These are phyloP conservation scores for Tupaia chinensis DNA, from an alignment of 2,113 vertebrate species.

Conservation along the genomic window DNA sequence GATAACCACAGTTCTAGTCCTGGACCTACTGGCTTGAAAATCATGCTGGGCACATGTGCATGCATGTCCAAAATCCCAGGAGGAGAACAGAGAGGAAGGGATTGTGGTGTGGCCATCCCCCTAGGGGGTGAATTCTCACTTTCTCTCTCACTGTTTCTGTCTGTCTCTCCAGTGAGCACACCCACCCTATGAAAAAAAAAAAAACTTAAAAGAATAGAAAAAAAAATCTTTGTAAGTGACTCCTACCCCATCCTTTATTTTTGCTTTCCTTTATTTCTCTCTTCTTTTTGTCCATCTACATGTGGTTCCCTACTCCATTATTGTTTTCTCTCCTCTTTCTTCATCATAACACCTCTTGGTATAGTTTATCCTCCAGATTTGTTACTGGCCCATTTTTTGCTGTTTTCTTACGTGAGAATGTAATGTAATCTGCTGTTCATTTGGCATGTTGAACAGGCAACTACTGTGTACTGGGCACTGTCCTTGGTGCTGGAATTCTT, in stretches of 20 bases:
- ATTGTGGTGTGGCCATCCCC: too few species aligned
- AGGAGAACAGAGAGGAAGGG: too few species aligned
- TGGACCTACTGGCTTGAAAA: too few species aligned
- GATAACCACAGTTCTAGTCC: too few species aligned
- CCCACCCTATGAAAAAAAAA: too few species aligned
- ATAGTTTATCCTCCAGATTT: neutral
- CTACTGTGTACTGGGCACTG: neutral
- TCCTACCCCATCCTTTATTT: neutral
- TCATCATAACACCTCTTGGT: neutral
- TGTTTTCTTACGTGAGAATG: neutral
- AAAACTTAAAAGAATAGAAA: neutral
- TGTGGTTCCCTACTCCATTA: neutral
- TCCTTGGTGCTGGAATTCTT: conserved; percentile 51
- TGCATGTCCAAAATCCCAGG: too few species aligned
- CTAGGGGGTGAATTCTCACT: too few species aligned
- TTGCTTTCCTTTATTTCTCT: conserved; percentile 13
- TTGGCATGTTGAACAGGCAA: neutral
- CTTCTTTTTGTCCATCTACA: neutral
- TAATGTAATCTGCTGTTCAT: neutral
- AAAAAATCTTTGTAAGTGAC: neutral
- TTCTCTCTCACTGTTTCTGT: too few species aligned
- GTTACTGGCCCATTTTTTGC: neutral
- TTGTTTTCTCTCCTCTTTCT: conserved; percentile 10
- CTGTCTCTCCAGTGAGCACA: too few species aligned
- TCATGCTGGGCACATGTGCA: too few species aligned